Evolutionary conservation across 2,113 vertebrate genomes (phyloP).

Genomic region (Pterophyllum scalare): DNA sequence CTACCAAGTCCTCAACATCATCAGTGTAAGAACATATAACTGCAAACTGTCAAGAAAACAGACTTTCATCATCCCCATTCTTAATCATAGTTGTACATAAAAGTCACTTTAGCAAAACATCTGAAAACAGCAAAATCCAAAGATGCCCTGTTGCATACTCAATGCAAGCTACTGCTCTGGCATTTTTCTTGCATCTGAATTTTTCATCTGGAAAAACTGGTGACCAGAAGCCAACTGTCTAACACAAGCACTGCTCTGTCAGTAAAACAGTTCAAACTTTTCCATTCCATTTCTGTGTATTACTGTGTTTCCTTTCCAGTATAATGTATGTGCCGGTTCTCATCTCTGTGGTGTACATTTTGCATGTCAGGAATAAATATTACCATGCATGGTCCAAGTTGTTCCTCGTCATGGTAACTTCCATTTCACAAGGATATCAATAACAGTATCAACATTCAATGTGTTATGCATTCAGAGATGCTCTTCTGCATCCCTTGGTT

Average conservation of each 20-base stretch:
- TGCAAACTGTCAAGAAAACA: not conserved
- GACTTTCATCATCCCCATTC: slow-evolving; percentile 20
- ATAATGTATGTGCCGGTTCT: slow-evolving; percentile 73
- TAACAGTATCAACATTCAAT: not conserved
- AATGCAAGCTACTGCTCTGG: not conserved
- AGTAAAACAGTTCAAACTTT: slow-evolving; percentile 50
- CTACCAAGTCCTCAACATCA: not conserved
- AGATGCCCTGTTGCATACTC: slow-evolving; percentile 46
- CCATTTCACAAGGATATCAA: not conserved
- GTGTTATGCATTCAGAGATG: too few species aligned
- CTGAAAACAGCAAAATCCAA: slow-evolving; percentile 67
- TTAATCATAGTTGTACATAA: slow-evolving; percentile 33
- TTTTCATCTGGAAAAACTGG: slow-evolving; percentile 3
- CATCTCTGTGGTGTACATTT: slow-evolving; percentile 85
- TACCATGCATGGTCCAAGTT: slow-evolving; percentile 83
- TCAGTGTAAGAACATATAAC: not conserved
- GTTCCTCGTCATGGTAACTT: slow-evolving; percentile 26
- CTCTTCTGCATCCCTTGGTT: too few species aligned
- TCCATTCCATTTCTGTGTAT: slow-evolving; percentile 28
- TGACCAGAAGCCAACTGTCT: slow-evolving; percentile 3
- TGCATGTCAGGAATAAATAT: slow-evolving; percentile 96
- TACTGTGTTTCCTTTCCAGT: slow-evolving; percentile 50
- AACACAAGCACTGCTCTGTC: slow-evolving; percentile 43
- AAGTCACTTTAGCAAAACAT: slow-evolving; percentile 20
- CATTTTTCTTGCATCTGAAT: not conserved